Conservation (phyloP, 2,888 invertebrate genomes). For the Erebia aethiops region DNA sequence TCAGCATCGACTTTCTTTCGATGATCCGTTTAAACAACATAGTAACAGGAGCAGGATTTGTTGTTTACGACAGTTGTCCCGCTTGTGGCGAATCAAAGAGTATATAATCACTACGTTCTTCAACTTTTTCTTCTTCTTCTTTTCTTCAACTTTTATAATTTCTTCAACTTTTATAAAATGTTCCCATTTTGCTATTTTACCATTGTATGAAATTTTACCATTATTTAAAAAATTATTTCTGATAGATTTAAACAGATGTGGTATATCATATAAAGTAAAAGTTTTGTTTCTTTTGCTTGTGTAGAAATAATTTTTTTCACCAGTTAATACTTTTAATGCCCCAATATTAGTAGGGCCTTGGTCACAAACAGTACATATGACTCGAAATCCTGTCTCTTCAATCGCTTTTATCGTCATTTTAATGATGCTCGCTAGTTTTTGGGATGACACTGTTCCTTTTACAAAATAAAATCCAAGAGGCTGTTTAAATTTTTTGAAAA, state of each 20-base stretch:
- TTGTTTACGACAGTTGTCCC: constrained; percentile 76
- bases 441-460: not conserved
- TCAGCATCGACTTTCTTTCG: constrained; percentile 82
- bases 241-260: no score
- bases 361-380: not conserved
- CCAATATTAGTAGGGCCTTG: not conserved
- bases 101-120: no score
- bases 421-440: not conserved
- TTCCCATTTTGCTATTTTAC: no score
- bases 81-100: constrained; percentile 73
- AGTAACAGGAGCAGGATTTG: constrained; percentile 77
- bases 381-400: not conserved
- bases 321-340: not conserved
- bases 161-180: no score
- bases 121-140: no score
- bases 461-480: constrained; percentile 7
- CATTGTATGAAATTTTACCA: no score
- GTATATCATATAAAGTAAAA: no score
- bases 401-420: not conserved
- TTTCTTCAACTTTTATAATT: no score
- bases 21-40: constrained; percentile 83
- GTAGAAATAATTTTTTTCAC: no score
- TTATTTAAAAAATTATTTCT: no score
- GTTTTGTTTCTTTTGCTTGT: no score
- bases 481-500: constrained; percentile 3